phyloP scores from a whole-genome alignment of 1,140 invertebrate species.

The Trichomalopsis sarcophagae region DNA sequence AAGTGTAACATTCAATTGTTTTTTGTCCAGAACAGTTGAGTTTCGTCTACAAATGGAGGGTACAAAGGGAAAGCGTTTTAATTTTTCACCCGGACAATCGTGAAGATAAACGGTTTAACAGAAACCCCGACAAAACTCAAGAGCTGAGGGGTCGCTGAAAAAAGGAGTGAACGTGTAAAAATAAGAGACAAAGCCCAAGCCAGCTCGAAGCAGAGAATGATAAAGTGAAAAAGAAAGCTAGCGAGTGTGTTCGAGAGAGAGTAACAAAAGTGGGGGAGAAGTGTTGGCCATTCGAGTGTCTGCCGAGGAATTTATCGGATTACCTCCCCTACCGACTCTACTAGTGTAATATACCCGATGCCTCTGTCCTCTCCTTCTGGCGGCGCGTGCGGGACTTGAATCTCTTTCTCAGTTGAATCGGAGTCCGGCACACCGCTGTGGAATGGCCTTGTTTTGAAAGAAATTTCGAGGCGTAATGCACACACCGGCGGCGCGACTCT shows the following conservation, averaged over 20 bases:
- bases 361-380: neutral
- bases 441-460: conserved; percentile 15
- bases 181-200: neutral
- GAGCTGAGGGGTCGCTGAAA: neutral
- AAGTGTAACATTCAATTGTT: too few relatives aligned
- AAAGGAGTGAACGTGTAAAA: conserved; percentile 5
- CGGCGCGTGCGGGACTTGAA: neutral
- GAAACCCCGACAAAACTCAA: neutral
- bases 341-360: neutral
- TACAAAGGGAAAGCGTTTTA: neutral
- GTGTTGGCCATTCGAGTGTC: conserved; percentile 25
- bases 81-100: neutral
- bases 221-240: conserved; percentile 13
- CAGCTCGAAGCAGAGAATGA: neutral
- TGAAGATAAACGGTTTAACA: neutral
- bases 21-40: too few relatives aligned
- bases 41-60: neutral
- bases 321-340: neutral
- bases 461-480: neutral
- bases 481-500: neutral
- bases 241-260: neutral
- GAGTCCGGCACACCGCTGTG: neutral
- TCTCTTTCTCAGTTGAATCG: neutral
- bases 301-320: conserved; percentile 33
- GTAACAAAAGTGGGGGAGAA: neutral